Evolutionary conservation across 1,140 invertebrate genomes (phyloP), one percentile per base, ranked within the genome.

Genomic region (Sitodiplosis mosellana): DNA sequence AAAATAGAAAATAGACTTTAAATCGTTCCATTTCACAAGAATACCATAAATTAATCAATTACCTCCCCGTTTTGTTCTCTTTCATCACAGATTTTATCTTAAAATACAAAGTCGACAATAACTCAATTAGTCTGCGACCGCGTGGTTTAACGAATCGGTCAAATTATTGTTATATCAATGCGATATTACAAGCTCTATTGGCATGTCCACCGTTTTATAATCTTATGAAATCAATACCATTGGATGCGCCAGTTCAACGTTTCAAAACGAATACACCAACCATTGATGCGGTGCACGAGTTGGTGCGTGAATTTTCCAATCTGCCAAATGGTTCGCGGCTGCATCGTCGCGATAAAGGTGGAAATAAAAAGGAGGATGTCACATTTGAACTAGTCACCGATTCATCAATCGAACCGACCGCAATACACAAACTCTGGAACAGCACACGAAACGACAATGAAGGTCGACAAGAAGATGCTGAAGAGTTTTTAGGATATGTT

Each of bases 111-210:
- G 71, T 86, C 54, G 81, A 87, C 55, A 77, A 83, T 60, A 71
- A 76, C 46, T 70, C 77, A 1, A 73, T 85, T 14, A 76, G 78
- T 47, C 63, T 93, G 15, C 72, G 83, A 56, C 90, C 89, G 1
- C 75, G 89, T 47, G 90, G 90, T 10, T 72, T 96, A 14, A 84
- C 80, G 34, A 95, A 95, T 66, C 77, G 81, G 46, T 87, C 83
- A 44, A 95, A 94, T 70, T 94, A 89, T 68, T 96, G 91, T 67
- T 96, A 94, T 58, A 87, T 93, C 21, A 95, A 96, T 68, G 87
- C 90, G 22, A 87, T 85, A 49, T 66, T 90, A 33, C 87, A 91
- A 69, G 88, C 90, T 1, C 67, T 95, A 45, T 69, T 95, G 1
- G 88, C 86, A 20, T 95, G 90, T 65, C 85, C 90, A 15, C 87